These are phyloP conservation scores for Rhadina sibilatrix DNA, from an alignment of 2,113 vertebrate species.

Conservation along the genomic window DNA sequence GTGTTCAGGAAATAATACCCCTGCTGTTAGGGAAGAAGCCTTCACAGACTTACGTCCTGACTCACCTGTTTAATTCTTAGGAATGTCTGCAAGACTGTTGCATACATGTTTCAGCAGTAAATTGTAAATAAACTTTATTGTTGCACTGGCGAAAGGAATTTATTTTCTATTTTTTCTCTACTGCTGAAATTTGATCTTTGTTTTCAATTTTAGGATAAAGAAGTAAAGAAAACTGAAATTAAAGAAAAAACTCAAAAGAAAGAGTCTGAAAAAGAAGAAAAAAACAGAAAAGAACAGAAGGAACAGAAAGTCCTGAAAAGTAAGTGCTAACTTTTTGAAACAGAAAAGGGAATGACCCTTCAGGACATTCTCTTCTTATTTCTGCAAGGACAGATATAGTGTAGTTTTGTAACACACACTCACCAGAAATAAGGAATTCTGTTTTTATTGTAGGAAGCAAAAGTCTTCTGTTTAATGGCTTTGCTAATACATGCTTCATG, in stretches of 20 bases:
- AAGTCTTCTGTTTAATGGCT: neutral
- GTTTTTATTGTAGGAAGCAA: neutral
- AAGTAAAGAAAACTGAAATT: conserved; percentile 78
- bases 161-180: neutral
- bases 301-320: conserved; percentile 78
- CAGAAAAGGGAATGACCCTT: neutral
- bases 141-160: neutral
- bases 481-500: neutral
- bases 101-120: neutral
- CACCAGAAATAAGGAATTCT: neutral
- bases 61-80: neutral
- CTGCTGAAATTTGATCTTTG: neutral
- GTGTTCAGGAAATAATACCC: neutral
- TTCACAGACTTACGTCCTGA: neutral
- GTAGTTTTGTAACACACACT: neutral
- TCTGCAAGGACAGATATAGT: neutral
- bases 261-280: conserved; percentile 84
- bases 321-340: conserved; percentile 61
- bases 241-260: conserved; percentile 86
- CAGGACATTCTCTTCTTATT: neutral
- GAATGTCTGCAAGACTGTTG: neutral
- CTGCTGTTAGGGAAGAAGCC: neutral
- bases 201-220: conserved; percentile 74
- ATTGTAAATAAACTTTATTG: neutral
- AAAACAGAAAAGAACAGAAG: conserved; percentile 76